Evolutionary conservation across 1,140 invertebrate species (phyloP), one percentile per base, ranked within the genome.

Genomic region (Leptinotarsa texana): DNA sequence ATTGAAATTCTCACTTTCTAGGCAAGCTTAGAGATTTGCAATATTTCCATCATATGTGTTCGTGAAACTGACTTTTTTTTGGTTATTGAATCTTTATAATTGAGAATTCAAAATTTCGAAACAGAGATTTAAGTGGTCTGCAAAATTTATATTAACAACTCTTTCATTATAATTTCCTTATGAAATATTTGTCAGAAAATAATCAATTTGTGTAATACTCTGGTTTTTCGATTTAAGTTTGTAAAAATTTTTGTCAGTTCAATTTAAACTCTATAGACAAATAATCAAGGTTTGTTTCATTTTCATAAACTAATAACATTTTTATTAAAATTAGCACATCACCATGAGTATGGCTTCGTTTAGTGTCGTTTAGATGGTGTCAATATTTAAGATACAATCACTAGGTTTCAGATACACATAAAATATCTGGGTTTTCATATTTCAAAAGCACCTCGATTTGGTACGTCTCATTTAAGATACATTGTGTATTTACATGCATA

Each of bases 371-470:
- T n/a, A n/a, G 0, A 65, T 65, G 5, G 63, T 65, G 63, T 65
- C 2, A n/a, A 13, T 65, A 13, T 65, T 27, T 1, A 65, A 13
- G 11, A n/a, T 0, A 18, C 21, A 24, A n/a, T 0, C 63, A 65
- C 63, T 21, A 65, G 21, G 63, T 65, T 21, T 65, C 63, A 65
- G 63, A 21, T 65, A 24, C 18, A 27, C 22, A 65, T 21, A 65
- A 27, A n/a, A 65, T 27, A 21, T 65, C 22, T 6, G 4, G 11
- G 21, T 21, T 65, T 21, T 5, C 17, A 22, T 24, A 5, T 5
- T n/a, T 65, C 11, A 65, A 65, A 22, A 65, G 3, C 63, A 65
- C 3, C 21, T 17, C 63, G 18, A 65, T 65, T 17, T 21, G 63
- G 21, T 24, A 3, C 8, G 63, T 65, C 21, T 65, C 4, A 21